Evolutionary conservation across 2,888 invertebrate species (phyloP).

Genomic region (Agrochola lychnidis): DNA sequence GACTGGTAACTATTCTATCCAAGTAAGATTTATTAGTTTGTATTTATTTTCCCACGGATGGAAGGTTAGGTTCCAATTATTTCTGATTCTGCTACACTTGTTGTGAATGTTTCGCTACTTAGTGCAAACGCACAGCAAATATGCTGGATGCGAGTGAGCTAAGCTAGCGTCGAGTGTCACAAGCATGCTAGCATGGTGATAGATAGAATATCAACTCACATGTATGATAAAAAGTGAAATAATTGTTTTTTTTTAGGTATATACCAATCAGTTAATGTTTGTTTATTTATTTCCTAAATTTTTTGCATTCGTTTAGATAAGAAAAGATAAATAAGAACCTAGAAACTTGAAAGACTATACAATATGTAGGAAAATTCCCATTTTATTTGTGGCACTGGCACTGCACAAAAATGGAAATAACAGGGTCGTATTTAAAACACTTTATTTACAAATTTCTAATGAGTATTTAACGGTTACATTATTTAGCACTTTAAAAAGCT

Average conservation of each 20-base stretch:
- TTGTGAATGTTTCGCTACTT: too few relatives aligned
- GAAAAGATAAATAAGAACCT: not conserved
- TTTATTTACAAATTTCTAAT: conserved; percentile 63
- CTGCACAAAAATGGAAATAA: conserved; percentile 15
- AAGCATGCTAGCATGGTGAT: not conserved
- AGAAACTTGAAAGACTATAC: not conserved
- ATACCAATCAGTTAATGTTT: not conserved
- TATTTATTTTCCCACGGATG: not conserved
- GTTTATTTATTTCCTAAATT: not conserved
- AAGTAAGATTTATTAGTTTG: not conserved
- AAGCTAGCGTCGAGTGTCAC: not conserved
- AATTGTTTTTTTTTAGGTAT: too few relatives aligned
- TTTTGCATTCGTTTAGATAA: not conserved
- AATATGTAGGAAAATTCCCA: not conserved
- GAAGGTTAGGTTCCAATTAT: not conserved
- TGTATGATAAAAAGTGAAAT: not conserved
- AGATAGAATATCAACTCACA: not conserved
- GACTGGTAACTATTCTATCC: not conserved
- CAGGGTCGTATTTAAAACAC: conserved; percentile 49
- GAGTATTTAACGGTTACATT: conserved; percentile 62
- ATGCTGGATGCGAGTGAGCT: not conserved
- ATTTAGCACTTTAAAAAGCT: conserved; percentile 35
- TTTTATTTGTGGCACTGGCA: conserved; percentile 7
- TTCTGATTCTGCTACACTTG: not conserved
- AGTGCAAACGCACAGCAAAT: too few relatives aligned